phyloP scores from a whole-genome alignment of 2,888 invertebrate genomes.

The Eurytoma adleriae region DNA sequence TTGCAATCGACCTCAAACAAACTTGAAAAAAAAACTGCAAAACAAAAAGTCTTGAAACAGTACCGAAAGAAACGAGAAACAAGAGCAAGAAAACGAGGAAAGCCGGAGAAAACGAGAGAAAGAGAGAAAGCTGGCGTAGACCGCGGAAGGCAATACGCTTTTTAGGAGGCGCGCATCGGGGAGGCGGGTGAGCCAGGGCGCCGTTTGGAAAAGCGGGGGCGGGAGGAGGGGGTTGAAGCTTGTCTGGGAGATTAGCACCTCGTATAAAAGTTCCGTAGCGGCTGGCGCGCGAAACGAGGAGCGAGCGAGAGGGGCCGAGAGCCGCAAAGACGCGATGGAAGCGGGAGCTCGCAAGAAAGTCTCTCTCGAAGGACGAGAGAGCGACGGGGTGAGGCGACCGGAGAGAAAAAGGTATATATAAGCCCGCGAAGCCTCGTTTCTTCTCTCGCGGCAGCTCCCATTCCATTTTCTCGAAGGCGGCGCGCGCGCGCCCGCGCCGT shows the following conservation, averaged over 20 bases:
- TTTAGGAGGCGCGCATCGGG: slow-evolving; percentile 55
- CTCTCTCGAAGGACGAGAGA: slow-evolving; percentile 50
- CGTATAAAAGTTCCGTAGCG: slow-evolving; percentile 74
- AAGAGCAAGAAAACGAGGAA: slow-evolving; percentile 1
- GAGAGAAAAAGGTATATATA: slow-evolving; percentile 56
- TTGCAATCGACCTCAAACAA: not conserved
- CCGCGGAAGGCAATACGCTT: slow-evolving; percentile 36
- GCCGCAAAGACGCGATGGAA: slow-evolving; percentile 58
- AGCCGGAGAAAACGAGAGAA: slow-evolving; percentile 17
- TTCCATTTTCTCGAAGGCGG: slow-evolving; percentile 45
- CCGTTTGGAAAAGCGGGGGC: not conserved
- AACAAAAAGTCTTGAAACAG: not conserved
- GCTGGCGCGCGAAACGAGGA: slow-evolving; percentile 24
- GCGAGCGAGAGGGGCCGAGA: slow-evolving; percentile 52
- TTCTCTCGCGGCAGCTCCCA: slow-evolving; percentile 38
- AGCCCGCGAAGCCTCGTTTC: slow-evolving; percentile 24
- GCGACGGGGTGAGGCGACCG: slow-evolving; percentile 37
- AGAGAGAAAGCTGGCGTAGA: slow-evolving; percentile 30
- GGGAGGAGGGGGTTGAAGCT: slow-evolving; percentile 60
- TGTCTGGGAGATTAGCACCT: slow-evolving; percentile 76
- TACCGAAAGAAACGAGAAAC: not conserved
- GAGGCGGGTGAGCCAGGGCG: slow-evolving; percentile 25
- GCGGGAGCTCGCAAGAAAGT: slow-evolving; percentile 55
- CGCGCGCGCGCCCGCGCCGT: not conserved
- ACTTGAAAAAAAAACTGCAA: not conserved